Evolutionary conservation across 2,888 invertebrate species (phyloP).

Genomic region (Troilus luridus): DNA sequence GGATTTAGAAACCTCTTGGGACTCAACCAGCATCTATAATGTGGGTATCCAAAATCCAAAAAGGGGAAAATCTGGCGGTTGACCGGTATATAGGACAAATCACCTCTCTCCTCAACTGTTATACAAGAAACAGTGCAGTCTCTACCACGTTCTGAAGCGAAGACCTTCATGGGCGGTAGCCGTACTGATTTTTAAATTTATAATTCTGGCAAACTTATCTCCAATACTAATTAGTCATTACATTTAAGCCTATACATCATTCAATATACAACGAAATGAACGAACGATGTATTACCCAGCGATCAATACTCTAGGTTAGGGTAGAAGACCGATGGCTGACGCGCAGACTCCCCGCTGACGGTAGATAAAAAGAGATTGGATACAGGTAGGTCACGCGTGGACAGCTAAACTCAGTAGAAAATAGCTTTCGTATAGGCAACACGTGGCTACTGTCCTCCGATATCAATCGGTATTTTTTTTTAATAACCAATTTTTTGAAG

Average conservation of each 20-base stretch:
- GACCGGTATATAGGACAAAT: too few relatives aligned
- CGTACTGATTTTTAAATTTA: background rate
- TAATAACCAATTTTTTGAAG: slow-evolving; percentile 24
- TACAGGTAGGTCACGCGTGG: slow-evolving; percentile 56
- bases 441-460: background rate
- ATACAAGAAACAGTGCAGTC: too few relatives aligned
- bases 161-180: too few relatives aligned
- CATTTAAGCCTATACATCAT: background rate
- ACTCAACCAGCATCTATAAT: too few relatives aligned
- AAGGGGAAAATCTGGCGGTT: too few relatives aligned
- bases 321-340: background rate
- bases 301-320: too few relatives aligned
- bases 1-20: too few relatives aligned
- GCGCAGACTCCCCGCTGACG: slow-evolving; percentile 17
- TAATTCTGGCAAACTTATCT: background rate
- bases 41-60: too few relatives aligned
- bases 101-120: too few relatives aligned
- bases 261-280: background rate
- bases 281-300: background rate
- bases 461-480: slow-evolving; percentile 19
- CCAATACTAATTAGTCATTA: background rate
- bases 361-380: slow-evolving; percentile 53
- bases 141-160: too few relatives aligned
- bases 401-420: slow-evolving; percentile 57
- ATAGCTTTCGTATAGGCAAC: slow-evolving; percentile 43